These are phyloP conservation scores for Maccullochella peelii DNA, from an alignment of 2,113 vertebrate species.

Conservation along the genomic window DNA sequence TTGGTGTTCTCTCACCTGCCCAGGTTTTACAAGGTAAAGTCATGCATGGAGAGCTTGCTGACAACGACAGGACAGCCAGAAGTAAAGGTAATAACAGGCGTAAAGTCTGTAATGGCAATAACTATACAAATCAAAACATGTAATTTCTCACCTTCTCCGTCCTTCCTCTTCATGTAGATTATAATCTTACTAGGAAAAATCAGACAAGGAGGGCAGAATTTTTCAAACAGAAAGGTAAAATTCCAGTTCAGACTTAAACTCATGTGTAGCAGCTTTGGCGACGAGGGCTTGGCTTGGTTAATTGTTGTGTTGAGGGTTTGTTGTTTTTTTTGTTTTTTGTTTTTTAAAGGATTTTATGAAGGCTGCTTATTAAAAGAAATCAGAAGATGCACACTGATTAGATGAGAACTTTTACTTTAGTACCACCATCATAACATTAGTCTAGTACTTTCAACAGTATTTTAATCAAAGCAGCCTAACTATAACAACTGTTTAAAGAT, in stretches of 20 bases:
- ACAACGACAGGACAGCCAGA: constrained; percentile 72
- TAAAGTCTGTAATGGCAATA: neutral
- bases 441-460: neutral
- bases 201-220: constrained; percentile 92
- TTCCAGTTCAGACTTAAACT: neutral
- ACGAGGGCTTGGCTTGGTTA: constrained; percentile 53
- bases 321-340: neutral
- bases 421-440: neutral
- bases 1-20: constrained; percentile 44
- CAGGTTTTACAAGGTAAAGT: constrained; percentile 84
- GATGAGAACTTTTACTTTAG: neutral
- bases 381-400: neutral
- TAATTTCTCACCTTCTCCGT: neutral
- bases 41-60: constrained; percentile 81
- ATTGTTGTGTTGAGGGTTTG: neutral
- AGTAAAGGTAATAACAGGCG: constrained; percentile 88
- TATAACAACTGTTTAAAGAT: neutral
- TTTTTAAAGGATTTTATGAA: neutral
- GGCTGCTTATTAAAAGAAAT: neutral
- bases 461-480: neutral
- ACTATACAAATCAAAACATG: neutral
- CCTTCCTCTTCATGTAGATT: constrained; percentile 85
- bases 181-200: constrained; percentile 91
- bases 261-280: constrained; percentile 38
- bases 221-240: constrained; percentile 94